These are phyloP conservation scores for Leucophora obtusa DNA, from an alignment of 2,888 invertebrate genomes.

Conservation along the genomic window DNA sequence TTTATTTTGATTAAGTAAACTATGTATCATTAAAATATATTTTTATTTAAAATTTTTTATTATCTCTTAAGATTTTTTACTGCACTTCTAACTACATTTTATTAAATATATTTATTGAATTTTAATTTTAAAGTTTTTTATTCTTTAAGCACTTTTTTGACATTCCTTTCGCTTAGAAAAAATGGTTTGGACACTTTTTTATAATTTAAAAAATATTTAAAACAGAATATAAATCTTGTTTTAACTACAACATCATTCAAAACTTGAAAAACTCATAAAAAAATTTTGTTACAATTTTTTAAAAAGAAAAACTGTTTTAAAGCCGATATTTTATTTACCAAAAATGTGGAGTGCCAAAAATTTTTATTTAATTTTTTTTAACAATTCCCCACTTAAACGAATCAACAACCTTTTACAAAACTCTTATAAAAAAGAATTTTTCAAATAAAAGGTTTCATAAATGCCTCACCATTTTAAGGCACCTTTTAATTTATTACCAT, in stretches of 20 bases:
- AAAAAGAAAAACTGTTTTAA: constrained; percentile 63
- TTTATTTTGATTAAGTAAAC: no score
- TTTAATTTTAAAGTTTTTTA: neutral
- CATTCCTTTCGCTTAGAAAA: constrained; percentile 9
- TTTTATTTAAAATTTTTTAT: no score
- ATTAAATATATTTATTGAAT: no score
- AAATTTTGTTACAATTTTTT: constrained; percentile 47
- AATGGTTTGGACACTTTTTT: constrained; percentile 60
- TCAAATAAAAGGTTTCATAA: constrained; percentile 16
- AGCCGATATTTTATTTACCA: constrained; percentile 45
- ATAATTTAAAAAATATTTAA: constrained; percentile 22
- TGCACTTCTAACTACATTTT: no score
- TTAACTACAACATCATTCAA: constrained; percentile 15
- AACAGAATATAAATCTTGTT: constrained; percentile 29
- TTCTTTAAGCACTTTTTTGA: neutral
- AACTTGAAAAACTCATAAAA: neutral
- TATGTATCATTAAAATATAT: no score
- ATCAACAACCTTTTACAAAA: constrained; percentile 40
- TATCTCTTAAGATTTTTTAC: no score
- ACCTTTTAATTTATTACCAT: constrained; percentile 13
- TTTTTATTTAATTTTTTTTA: constrained; percentile 8
- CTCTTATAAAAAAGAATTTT: constrained; percentile 58
- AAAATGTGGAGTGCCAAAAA: constrained; percentile 49
- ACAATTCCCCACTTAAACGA: constrained; percentile 7
- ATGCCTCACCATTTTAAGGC: constrained; percentile 10